Evolutionary conservation across 2,797 vertebrate genomes (phyloP), one percentile per base, ranked within the genome.

Genomic region (Podarcis siculus): DNA sequence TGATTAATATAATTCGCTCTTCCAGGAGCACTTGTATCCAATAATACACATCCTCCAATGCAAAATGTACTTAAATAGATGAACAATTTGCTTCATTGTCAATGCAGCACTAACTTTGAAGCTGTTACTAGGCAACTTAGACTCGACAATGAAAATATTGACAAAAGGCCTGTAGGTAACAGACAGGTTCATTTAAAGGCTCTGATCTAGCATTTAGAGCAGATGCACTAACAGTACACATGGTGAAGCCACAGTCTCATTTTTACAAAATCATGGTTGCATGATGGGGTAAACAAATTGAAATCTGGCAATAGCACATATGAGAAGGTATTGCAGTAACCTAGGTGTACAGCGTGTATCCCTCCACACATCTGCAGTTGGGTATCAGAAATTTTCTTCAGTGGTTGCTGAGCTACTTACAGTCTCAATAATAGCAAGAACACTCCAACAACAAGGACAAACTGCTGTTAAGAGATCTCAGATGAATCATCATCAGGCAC

Each of bases 401-500:
- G 87, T 35, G 37, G 37, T 12, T 82, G 78, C 89, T 85, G 79
- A 89, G 66, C 35, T 55, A n/a, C 30, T 88, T 85, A 77, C 86
- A 82, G 84, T 32, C 72, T 8, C 21, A 23, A 23, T 23, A 64
- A 64, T 76, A 86, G 88, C 83, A 92, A 88, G 90, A 95, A 79
- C 91, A 90, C 90, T 75, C 61, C 71, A 32, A 86, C 83, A 83
- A 91, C 77, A 30, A 76, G 45, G 71, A 81, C 5, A 85, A 32
- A 32, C 12, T 55, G 58, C 89, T 45, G 90, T 92, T 89, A 88
- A 90, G 86, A 92, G 83, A 88, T 86, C 73, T 45, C 83, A 83
- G 76, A 81, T 78, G 3, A 79, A 86, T 71, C 69, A 71, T n/a
- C 69, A 71, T 71, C 27, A 71, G 69, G 27, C 69, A n/a, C 30